Percentiles rank a stretch among this genome's conserved stretches.
Conservation (phyloP, 2,113 vertebrate genomes). For the Cyprinus carpio region DNA sequence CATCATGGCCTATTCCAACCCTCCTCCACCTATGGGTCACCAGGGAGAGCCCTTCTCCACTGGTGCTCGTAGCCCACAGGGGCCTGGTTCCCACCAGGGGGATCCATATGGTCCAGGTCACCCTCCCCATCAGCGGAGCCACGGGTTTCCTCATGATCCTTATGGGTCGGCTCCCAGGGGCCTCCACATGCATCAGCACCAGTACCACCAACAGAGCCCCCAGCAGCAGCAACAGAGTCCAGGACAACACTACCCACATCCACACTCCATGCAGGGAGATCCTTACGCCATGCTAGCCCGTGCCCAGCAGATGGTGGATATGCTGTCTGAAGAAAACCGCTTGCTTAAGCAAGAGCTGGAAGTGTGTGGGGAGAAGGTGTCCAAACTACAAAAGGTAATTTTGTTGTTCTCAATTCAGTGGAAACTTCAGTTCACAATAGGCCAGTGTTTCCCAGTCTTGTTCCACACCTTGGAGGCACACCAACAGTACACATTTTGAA, state of each 20-base stretch:
- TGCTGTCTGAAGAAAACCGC: constrained; percentile 90
- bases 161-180: constrained; percentile 84
- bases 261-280: constrained; percentile 80
- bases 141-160: constrained; percentile 75
- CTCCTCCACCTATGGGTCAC: constrained; percentile 70
- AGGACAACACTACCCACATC: constrained; percentile 58
- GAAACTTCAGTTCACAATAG: neutral
- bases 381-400: constrained; percentile 88
- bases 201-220: constrained; percentile 53
- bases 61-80: constrained; percentile 74
- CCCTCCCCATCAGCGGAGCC: constrained; percentile 70
- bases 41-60: constrained; percentile 67
- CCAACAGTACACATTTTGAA: neutral
- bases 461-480: neutral
- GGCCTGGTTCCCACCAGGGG: constrained; percentile 73
- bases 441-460: neutral
- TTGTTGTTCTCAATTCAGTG: neutral
- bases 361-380: constrained; percentile 90
- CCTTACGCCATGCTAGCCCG: constrained; percentile 88
- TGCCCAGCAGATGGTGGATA: constrained; percentile 94
- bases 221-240: constrained; percentile 65
- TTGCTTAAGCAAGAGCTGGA: constrained; percentile 91
- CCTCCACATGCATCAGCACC: constrained; percentile 80
- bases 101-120: constrained; percentile 72
- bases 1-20: constrained; percentile 75